Percentiles rank a stretch among this genome's conserved stretches.
Conservation (phyloP, 1,140 invertebrate genomes). For the Belonocnema kinseyi region DNA sequence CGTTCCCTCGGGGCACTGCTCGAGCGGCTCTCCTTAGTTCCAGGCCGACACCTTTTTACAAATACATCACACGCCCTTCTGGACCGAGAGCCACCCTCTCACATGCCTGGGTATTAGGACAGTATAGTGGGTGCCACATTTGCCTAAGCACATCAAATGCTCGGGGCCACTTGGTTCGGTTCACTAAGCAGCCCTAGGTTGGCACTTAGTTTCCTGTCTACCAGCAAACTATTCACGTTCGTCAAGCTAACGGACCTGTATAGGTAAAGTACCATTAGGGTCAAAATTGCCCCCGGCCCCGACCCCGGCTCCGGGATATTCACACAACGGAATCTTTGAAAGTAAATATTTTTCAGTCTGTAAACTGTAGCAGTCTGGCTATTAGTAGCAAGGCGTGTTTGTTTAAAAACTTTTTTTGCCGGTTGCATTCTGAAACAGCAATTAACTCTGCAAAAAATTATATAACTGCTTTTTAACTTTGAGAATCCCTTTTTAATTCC, state of each 20-base stretch:
- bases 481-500: too few relatives aligned
- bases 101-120: conserved; percentile 41
- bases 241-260: conserved; percentile 14
- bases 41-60: conserved; percentile 76
- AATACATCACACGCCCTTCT: conserved; percentile 74
- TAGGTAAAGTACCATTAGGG: conserved; percentile 5
- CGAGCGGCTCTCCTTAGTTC: conserved; percentile 71
- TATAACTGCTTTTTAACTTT: too few relatives aligned
- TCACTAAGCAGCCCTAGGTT: conserved; percentile 56
- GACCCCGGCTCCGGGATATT: not conserved
- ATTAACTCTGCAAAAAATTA: too few relatives aligned
- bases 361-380: too few relatives aligned
- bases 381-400: too few relatives aligned
- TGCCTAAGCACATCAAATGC: conserved; percentile 70
- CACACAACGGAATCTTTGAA: not conserved
- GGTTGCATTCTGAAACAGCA: too few relatives aligned
- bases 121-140: conserved; percentile 68
- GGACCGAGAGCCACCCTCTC: conserved; percentile 48
- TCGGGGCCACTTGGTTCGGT: conserved; percentile 63
- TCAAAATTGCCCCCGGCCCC: not conserved
- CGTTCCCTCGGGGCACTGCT: conserved; percentile 69
- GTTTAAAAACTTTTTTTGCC: too few relatives aligned
- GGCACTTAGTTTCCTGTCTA: conserved; percentile 45
- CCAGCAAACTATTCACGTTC: conserved; percentile 38
- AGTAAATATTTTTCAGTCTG: too few relatives aligned